Conservation (phyloP, 2,888 invertebrate genomes). For the Corythucha ciliata region DNA sequence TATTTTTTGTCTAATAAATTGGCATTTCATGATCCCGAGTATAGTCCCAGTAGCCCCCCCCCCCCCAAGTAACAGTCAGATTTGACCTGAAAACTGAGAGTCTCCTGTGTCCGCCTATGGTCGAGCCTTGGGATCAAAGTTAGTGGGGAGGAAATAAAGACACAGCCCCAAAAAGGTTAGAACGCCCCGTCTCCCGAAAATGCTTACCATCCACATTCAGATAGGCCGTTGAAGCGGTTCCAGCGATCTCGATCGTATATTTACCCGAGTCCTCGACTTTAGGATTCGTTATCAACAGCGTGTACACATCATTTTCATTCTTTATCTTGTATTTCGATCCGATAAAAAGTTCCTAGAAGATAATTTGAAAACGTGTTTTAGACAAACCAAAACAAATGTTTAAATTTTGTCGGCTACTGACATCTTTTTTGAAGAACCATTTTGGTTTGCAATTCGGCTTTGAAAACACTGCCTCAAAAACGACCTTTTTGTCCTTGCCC, state of each 20-base stretch:
- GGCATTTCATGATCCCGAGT: too few species aligned
- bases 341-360: conserved; percentile 76
- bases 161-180: too few species aligned
- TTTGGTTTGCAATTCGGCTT: conserved; percentile 91
- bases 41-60: too few species aligned
- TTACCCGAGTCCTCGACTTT: conserved; percentile 96
- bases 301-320: conserved; percentile 83
- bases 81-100: too few species aligned
- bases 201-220: conserved; percentile 83
- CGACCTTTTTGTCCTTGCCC: conserved; percentile 91
- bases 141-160: too few species aligned
- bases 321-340: conserved; percentile 95
- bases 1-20: too few species aligned
- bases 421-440: conserved; percentile 87
- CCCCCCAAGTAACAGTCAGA: too few species aligned
- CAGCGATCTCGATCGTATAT: conserved; percentile 90
- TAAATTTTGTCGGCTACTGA: conserved; percentile 47
- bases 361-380: conserved; percentile 13
- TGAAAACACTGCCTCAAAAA: conserved; percentile 89
- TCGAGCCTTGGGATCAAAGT: too few species aligned
- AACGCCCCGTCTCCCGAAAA: too few species aligned
- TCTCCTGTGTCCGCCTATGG: too few species aligned
- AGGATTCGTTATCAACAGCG: conserved; percentile 78
- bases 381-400: conserved; percentile 5
- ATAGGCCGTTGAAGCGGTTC: conserved; percentile 77